A percentile compares a stretch with the other conserved stretches of the same genome.
Evolutionary conservation across 2,888 invertebrate species (phyloP).

Genomic region (Brachycybe producta): DNA sequence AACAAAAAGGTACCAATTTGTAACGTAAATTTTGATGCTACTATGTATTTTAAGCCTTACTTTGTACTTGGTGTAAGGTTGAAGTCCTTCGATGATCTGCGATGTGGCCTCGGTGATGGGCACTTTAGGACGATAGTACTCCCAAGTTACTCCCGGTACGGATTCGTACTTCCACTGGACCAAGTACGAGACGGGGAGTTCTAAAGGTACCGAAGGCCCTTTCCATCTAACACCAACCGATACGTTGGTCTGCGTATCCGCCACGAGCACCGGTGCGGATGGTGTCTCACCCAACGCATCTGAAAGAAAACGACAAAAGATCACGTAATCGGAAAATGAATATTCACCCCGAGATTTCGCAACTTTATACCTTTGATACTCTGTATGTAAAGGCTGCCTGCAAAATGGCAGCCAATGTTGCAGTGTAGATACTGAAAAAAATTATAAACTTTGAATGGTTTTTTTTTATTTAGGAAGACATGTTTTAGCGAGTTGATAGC

Average conservation of each 20-base stretch:
- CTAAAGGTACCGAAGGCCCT: constrained; percentile 38
- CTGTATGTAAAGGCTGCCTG: constrained; percentile 58
- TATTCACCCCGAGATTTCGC: neutral
- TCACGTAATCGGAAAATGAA: constrained; percentile 24
- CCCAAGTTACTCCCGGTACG: constrained; percentile 57
- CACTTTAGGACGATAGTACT: constrained; percentile 45
- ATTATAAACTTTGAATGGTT: too few species aligned
- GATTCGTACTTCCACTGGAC: constrained; percentile 56
- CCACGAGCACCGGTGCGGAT: constrained; percentile 59
- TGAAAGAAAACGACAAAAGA: constrained; percentile 25
- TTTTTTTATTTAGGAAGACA: too few species aligned
- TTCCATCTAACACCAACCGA: constrained; percentile 69
- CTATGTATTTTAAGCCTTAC: constrained; percentile 40
- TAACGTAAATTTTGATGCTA: neutral
- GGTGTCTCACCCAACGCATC: constrained; percentile 55
- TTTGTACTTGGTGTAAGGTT: constrained; percentile 79
- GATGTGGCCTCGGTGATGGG: constrained; percentile 19
- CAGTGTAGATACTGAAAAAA: constrained; percentile 51
- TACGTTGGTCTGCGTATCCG: constrained; percentile 59
- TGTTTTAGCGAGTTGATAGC: too few species aligned
- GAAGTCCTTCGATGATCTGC: constrained; percentile 53
- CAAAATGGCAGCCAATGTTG: constrained; percentile 69
- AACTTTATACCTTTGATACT: constrained; percentile 47
- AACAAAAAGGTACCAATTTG: constrained; percentile 8
- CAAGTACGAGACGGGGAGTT: constrained; percentile 41